Evolutionary conservation across 2,888 invertebrate species (phyloP), one percentile per base, ranked within the genome.

Genomic region (Agrotis exclamationis): DNA sequence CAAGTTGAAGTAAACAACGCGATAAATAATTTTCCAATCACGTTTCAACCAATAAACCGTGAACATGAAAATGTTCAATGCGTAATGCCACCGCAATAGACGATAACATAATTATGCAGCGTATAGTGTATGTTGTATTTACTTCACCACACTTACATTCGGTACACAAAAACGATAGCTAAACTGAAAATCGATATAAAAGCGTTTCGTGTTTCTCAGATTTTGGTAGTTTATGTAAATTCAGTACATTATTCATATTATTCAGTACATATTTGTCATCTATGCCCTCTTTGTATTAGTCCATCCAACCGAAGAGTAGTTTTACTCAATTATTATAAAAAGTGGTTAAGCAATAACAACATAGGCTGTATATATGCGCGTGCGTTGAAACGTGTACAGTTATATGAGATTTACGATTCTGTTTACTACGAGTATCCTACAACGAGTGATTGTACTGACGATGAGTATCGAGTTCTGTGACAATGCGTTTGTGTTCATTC

Each of bases 351-450:
- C 1, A 56, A 56, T n/a, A 56, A 56, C n/a, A 13, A 33, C 24
- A 13, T n/a, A n/a, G 33, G 56, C 33, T 66, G 14, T 7, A 39
- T 16, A 7, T 14, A 48, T 65, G 73, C 78, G 68, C 80, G 63
- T 82, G 84, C 75, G 56, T 53, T 57, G 60, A 74, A 83, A 81
- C 83, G 77, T 79, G 79, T 72, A 33, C 54, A 28, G 57, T 47
- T 83, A 73, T 79, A 71, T 75, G 51, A 70, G 74, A 82, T 83
- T 85, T 83, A 85, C 76, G 81, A 79, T 73, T 54, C 48, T 85
- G 85, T 86, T 86, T 86, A 85, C 81, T 79, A 78, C 53, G 64
- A 66, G 70, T 67, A 65, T 63, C 65, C 33, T 50, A 82, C 76
- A 81, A 84, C 70, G 79, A 63, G 48, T 39, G 24, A 74, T 45